phyloP scores from a whole-genome alignment of 2,113 vertebrate species.

The Apaloderma vittatum region DNA sequence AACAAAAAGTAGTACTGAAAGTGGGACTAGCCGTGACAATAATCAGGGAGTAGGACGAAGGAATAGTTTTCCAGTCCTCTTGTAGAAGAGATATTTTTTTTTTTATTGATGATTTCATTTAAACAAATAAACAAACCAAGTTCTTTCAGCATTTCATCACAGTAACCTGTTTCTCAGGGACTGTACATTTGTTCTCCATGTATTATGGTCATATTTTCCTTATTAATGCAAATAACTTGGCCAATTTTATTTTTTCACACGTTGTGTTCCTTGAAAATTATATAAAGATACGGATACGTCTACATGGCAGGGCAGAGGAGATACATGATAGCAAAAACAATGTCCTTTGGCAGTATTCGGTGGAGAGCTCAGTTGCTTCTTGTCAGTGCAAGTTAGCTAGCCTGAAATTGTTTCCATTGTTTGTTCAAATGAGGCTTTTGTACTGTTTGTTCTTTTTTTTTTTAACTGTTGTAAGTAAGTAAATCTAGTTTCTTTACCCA shows the following conservation, averaged over 20 bases:
- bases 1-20: slow-evolving; percentile 53
- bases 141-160: neutral
- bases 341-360: neutral
- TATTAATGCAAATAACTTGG: neutral
- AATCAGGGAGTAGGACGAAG: neutral
- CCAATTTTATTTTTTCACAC: neutral
- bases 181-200: neutral
- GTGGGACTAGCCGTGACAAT: neutral
- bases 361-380: neutral
- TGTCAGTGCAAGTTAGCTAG: neutral
- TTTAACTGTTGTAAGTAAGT: neutral
- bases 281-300: neutral
- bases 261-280: neutral
- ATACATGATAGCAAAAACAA: neutral
- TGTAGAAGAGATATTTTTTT: neutral
- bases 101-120: neutral
- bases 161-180: neutral
- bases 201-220: neutral
- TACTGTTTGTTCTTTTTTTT: neutral
- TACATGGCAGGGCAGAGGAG: neutral
- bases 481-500: neutral
- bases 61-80: slow-evolving; percentile 7
- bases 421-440: neutral
- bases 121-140: neutral
- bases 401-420: neutral